These are phyloP conservation scores for human DNA, from an alignment of 2,113 vertebrate genomes.

Conservation along the genomic window GRCh38 chr11:27577501-27578000, in stretches of 20 bases:
- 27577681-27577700: slow-evolving; percentile 45
- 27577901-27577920: neutral
- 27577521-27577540: neutral
- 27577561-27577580: neutral
- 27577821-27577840: slow-evolving; percentile 14
- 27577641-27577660: neutral
- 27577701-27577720: neutral
- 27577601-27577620: neutral
- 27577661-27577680: slow-evolving; percentile 26
- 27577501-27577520: neutral
- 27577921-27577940: slow-evolving; percentile 26
- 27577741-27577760: slow-evolving; percentile 26
- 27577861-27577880: slow-evolving; percentile 8
- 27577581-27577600: neutral
- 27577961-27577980: neutral
- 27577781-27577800: slow-evolving; percentile 34
- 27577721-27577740: slow-evolving; percentile 35
- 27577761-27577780: slow-evolving; percentile 1
- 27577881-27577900: slow-evolving; percentile 2
- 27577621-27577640: neutral
- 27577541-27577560: neutral
- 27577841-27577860: slow-evolving; percentile 27
- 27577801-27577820: slow-evolving; percentile 43
- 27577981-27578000: neutral
- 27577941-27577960: neutral